Percentiles rank a stretch among this genome's conserved stretches.
Conservation (phyloP, 2,888 invertebrate species). For the Mamestra brassicae region DNA sequence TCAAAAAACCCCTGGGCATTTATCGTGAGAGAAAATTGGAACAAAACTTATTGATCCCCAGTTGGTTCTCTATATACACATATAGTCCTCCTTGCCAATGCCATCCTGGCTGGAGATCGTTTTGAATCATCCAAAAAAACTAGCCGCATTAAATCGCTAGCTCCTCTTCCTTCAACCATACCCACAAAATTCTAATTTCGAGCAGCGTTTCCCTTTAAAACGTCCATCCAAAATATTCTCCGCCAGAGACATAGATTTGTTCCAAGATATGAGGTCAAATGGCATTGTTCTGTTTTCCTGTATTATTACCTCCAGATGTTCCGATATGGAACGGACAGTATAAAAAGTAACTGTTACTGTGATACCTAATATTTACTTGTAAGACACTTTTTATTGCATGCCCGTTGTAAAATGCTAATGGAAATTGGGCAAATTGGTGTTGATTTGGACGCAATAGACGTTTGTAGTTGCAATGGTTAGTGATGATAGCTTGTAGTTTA, state of each 20-base stretch:
- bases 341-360: conserved; percentile 36
- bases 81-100: background rate
- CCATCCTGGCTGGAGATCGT: background rate
- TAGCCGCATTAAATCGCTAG: conserved; percentile 44
- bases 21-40: no score
- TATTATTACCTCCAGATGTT: conserved; percentile 70
- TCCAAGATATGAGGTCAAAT: conserved; percentile 79
- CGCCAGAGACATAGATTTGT: conserved; percentile 84
- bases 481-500: conserved; percentile 13
- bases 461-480: conserved; percentile 11
- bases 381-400: conserved; percentile 46
- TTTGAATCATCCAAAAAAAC: background rate
- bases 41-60: no score
- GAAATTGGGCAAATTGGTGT: conserved; percentile 31
- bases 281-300: conserved; percentile 84
- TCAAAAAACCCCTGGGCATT: no score
- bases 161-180: conserved; percentile 65
- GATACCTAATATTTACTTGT: conserved; percentile 41
- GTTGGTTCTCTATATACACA: background rate
- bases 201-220: conserved; percentile 84
- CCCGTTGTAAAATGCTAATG: conserved; percentile 38
- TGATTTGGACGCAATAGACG: conserved; percentile 28
- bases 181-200: conserved; percentile 83
- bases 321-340: conserved; percentile 50
- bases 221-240: conserved; percentile 85